Base-by-base conservation (phyloP, 2,888 invertebrate species). In the Pseudolycoriella hygida region DNA sequence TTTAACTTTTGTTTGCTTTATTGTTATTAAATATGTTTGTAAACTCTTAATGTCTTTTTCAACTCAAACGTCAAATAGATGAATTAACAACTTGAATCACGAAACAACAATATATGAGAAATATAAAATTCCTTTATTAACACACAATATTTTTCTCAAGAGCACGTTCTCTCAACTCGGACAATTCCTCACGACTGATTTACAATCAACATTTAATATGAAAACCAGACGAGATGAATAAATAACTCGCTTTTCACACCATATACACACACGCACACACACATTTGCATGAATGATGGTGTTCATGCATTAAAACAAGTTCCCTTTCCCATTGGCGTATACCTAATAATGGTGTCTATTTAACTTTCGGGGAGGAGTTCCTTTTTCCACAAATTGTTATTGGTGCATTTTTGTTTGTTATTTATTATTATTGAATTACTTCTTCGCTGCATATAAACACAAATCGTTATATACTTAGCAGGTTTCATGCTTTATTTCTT, bases 331-430 rank as follows among this genome's bases (percentile, higher is more conserved):
- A 34, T 34, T 34, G 34, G 34, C 15, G 12, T 34, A 34, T 12
- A 14, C 34, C 15, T 34, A 34, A 34, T 34, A 34, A 34, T 34
- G 34, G 34, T 34, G 34, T 34, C 34, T 34, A 12, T 34, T 30
- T 4, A 4, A 34, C 34, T 34, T 4, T 14, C 15, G n/a, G 11
- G 34, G 34, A 4, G 34, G 34, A 34, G 34, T 34, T 34, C 5
- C 15, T 5, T 4, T 12, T 12, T 5, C 15, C 3, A 3, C 4
- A 12, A 14, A 34, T 14, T 34, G 34, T 34, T 34, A 34, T 34
- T 34, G 34, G 34, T 34, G n/a, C 34, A 34, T 34, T 25, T 34
- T 34, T 34, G 34, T 34, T 34, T 34, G 34, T 34, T 34, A 34
- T 34, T 34, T 34, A 14, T 12, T 34, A 14, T 34, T 12, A 14